phyloP scores from a whole-genome alignment of 37 sponge, comb jelly and placozoan genomes.

The Oscarella lobularis region DNA sequence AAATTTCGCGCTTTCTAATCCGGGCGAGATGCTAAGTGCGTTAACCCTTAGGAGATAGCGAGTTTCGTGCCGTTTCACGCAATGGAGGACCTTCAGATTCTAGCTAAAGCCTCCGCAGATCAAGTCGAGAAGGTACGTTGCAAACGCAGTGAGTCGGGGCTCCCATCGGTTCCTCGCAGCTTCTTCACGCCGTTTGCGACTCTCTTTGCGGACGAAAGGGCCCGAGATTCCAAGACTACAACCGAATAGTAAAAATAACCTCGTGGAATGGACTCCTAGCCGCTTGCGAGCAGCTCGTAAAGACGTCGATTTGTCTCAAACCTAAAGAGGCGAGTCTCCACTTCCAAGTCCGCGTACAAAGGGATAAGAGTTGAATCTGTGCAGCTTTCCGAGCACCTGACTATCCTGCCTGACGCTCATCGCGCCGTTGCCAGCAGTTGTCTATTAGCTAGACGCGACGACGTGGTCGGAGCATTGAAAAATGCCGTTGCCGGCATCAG shows the following conservation, averaged over 20 bases:
- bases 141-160: neutral
- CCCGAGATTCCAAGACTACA: slow-evolving; percentile 22
- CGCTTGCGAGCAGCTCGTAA: neutral
- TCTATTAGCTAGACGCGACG: slow-evolving; percentile 46
- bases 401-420: slow-evolving; percentile 9
- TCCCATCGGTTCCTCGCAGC: slow-evolving; percentile 12
- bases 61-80: too few species aligned
- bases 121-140: slow-evolving; percentile 26
- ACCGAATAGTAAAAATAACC: slow-evolving; percentile 14
- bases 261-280: neutral
- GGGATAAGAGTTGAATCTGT: too few species aligned
- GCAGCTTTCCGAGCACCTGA: too few species aligned
- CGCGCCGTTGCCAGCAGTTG: slow-evolving; percentile 12
- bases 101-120: slow-evolving; percentile 23
- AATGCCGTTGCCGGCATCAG: slow-evolving; percentile 18
- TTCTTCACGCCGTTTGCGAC: slow-evolving; percentile 34
- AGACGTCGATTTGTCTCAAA: too few species aligned
- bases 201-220: slow-evolving; percentile 42
- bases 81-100: slow-evolving; percentile 5
- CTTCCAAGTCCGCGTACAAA: too few species aligned
- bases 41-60: too few species aligned
- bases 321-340: too few species aligned
- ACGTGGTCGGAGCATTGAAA: slow-evolving; percentile 24
- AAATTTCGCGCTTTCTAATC: too few species aligned
- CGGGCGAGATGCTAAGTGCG: too few species aligned